These are phyloP conservation scores for Hydrolagus affinis DNA, from an alignment of 2,113 vertebrate genomes.

Conservation along the genomic window DNA sequence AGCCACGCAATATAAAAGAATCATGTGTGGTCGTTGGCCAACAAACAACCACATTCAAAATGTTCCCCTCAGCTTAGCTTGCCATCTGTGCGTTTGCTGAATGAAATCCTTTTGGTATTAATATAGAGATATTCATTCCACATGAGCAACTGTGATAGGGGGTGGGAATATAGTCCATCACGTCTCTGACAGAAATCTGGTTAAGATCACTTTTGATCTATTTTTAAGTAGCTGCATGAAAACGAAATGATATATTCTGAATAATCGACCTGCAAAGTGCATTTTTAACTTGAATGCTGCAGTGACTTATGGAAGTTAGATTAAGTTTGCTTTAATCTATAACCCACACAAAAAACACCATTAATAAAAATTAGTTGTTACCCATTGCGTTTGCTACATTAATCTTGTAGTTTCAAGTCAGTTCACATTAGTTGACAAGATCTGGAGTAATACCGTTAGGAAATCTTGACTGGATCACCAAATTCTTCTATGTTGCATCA, in stretches of 20 bases:
- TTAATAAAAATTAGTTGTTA: not conserved
- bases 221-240: not conserved
- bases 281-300: not conserved
- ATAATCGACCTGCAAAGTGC: not conserved
- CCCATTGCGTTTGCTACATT: not conserved
- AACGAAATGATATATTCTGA: not conserved
- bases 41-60: not conserved
- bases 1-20: not conserved
- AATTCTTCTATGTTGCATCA: not conserved
- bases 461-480: not conserved
- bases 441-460: not conserved
- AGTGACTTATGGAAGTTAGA: not conserved
- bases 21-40: not conserved
- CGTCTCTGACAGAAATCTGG: slow-evolving; percentile 8
- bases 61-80: not conserved
- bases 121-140: not conserved
- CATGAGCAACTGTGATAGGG: not conserved
- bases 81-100: slow-evolving; percentile 7
- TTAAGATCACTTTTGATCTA: not conserved
- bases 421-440: not conserved
- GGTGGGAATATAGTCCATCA: not conserved
- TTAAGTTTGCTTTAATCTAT: not conserved
- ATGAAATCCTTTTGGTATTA: not conserved
- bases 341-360: not conserved
- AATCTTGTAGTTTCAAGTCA: not conserved